Conservation (phyloP, 2,888 invertebrate species). For the Diplazon laetatorius region DNA sequence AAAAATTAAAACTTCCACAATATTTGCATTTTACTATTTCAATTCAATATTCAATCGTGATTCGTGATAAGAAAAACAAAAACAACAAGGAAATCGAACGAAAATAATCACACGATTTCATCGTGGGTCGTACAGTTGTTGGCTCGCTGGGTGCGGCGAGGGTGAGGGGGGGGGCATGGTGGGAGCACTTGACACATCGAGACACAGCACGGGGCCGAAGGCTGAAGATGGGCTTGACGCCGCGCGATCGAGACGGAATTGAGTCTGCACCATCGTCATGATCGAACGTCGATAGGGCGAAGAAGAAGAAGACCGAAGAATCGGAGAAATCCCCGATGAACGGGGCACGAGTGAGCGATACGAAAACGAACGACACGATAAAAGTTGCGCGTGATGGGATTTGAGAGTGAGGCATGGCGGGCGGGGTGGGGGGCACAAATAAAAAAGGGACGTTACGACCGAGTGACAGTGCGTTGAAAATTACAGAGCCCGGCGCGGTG, state of each 20-base stretch:
- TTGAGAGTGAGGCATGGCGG: slow-evolving; percentile 12
- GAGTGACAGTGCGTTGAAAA: slow-evolving; percentile 17
- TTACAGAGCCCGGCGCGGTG: slow-evolving; percentile 12
- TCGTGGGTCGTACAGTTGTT: too few species aligned
- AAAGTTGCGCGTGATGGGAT: neutral
- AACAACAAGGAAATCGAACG: too few species aligned
- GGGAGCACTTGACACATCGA: neutral
- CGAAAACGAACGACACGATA: slow-evolving; percentile 29
- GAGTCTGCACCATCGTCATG: slow-evolving; percentile 29
- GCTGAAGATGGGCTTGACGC: slow-evolving; percentile 20
- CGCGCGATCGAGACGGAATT: slow-evolving; percentile 17
- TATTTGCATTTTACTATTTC: too few species aligned
- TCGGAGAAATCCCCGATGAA: neutral
- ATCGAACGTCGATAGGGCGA: slow-evolving; percentile 36
- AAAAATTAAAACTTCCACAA: too few species aligned
- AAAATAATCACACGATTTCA: too few species aligned
- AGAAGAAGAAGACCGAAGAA: slow-evolving; percentile 1
- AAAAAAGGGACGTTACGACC: too few species aligned
- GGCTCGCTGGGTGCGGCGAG: neutral
- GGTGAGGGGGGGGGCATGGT: neutral
- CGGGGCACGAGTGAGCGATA: neutral
- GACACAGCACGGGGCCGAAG: neutral
- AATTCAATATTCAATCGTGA: too few species aligned
- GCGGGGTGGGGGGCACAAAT: neutral
- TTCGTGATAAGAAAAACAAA: too few species aligned